These are phyloP conservation scores for Megaceryle maxima DNA, from an alignment of 2,113 vertebrate species.

Conservation along the genomic window DNA sequence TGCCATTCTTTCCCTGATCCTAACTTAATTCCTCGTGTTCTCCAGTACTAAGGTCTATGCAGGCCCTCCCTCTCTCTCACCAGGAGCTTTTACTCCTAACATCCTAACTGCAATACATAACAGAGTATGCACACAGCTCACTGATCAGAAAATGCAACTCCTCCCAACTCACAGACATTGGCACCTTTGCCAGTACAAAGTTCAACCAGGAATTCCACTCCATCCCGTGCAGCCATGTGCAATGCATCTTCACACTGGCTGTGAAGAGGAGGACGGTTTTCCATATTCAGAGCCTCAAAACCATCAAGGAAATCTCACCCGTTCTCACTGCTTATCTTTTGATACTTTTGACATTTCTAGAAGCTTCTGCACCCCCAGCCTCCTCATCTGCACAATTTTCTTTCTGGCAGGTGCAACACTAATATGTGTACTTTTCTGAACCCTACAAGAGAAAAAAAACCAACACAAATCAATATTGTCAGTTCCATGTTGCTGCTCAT, in stretches of 20 bases:
- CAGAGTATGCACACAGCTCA: neutral
- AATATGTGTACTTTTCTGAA: neutral
- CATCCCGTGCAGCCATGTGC: neutral
- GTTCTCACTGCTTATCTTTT: neutral
- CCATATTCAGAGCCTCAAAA: neutral
- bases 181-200: neutral
- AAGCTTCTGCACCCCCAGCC: neutral
- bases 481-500: neutral
- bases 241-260: neutral
- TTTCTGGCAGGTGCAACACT: neutral
- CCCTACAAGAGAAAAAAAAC: neutral
- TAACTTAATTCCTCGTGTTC: neutral
- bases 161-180: neutral
- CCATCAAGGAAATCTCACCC: neutral
- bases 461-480: neutral
- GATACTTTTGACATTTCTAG: neutral
- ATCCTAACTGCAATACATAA: accelerated
- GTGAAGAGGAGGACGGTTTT: neutral
- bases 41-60: neutral
- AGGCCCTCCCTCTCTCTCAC: neutral
- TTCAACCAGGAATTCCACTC: neutral
- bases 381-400: neutral
- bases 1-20: neutral
- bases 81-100: neutral
- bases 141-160: accelerated